Evolutionary conservation across 1,140 invertebrate genomes (phyloP).

Genomic region (Eriosoma lanigerum): DNA sequence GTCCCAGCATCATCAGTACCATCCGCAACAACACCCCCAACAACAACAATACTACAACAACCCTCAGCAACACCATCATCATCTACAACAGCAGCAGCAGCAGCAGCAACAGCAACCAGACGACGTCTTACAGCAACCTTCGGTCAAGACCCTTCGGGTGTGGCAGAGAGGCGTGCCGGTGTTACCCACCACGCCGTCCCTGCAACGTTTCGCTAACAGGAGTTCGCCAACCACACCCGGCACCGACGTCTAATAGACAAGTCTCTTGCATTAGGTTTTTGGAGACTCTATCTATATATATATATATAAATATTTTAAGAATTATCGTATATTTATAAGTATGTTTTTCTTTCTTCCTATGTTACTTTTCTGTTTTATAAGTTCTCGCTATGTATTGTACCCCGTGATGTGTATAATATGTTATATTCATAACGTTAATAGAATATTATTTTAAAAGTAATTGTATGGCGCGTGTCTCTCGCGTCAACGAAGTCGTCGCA

Average conservation of each 20-base stretch:
- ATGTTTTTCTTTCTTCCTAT: background rate
- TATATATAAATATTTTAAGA: too few species aligned
- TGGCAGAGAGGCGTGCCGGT: conserved; percentile 55
- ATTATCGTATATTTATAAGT: too few species aligned
- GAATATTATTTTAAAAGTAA: too few species aligned
- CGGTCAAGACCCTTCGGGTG: conserved; percentile 53
- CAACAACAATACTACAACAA: background rate
- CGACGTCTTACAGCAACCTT: conserved; percentile 28
- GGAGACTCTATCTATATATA: too few species aligned
- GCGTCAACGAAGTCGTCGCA: too few species aligned
- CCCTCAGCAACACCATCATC: background rate
- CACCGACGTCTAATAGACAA: conserved; percentile 28
- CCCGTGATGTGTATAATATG: too few species aligned
- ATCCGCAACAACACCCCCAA: background rate
- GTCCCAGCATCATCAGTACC: background rate
- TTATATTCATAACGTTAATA: too few species aligned
- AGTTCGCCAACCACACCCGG: conserved; percentile 35
- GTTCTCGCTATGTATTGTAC: too few species aligned
- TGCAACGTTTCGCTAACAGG: conserved; percentile 39
- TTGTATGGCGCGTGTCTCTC: too few species aligned
- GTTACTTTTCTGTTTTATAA: conserved; percentile 20
- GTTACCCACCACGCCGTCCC: conserved; percentile 52
- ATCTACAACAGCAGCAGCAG: background rate
- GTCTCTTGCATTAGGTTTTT: too few species aligned
- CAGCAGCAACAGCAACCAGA: background rate